Evolutionary conservation across 1,140 invertebrate genomes (phyloP), one percentile per base, ranked within the genome.

Genomic region (Drosophila insularis): DNA sequence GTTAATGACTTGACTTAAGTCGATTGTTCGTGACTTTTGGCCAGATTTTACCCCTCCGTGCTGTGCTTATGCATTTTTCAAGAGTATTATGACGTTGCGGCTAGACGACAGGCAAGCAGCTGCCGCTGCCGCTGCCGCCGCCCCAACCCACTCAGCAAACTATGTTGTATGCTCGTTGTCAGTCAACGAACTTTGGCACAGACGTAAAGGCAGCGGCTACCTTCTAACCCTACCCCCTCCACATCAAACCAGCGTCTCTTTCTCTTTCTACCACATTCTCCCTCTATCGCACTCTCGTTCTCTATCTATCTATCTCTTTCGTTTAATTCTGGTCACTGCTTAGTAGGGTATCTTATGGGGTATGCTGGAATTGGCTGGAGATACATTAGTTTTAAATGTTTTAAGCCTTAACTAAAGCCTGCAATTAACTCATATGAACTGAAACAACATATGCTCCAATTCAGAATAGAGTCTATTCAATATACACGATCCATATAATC

Each of bases 121-220:
- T 56, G 35, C 32, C 64, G 37, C 37, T 8, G 4, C 59, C 13
- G 35, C 50, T 6, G 17, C 21, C 14, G 8, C 14, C 31, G 8
- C 63, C 23, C 53, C 56, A 63, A 64, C 56, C 67, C 62, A 35
- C 82, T 81, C 43, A 68, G 68, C 70, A 61, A 66, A 50, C 43
- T 50, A 50, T 50, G 43, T 50, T 50, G 43, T 21, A 50, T 50
- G 43, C 43, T 21, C 19, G 43, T 50, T 50, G 43, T 50, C 82
- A 82, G 82, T 87, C 82, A 87, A 87, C 80, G 84, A 87, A 87
- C 84, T 87, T 87, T 87, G 82, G 79, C 82, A 89, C 73, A 81
- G 79, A 74, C 63, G 60, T 65, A 71, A 66, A 67, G 19, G 67
- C 32, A 35, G 11, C 35, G 35, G 11, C 35, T 37, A 11, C 46